phyloP scores from a whole-genome alignment of 2,797 vertebrate genomes.

The Streptopelia turtur region DNA sequence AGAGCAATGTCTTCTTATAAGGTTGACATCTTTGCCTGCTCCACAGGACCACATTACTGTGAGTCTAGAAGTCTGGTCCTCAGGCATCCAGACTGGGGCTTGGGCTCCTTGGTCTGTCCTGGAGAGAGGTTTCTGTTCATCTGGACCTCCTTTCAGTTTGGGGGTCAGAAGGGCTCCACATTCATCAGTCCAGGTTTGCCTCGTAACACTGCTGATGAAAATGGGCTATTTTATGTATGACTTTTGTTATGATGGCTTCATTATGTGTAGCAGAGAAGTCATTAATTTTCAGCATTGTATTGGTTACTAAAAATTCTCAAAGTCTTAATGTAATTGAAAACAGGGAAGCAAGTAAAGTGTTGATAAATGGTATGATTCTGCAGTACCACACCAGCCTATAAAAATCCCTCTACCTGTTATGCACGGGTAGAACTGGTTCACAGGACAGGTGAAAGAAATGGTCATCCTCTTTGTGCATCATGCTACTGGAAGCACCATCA shows the following conservation, averaged over 20 bases:
- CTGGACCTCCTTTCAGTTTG: neutral
- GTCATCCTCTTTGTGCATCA: neutral
- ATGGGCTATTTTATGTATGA: neutral
- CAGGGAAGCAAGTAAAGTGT: neutral
- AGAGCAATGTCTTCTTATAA: neutral
- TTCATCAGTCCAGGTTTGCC: neutral
- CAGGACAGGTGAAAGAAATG: neutral
- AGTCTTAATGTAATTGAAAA: neutral
- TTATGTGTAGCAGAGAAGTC: neutral
- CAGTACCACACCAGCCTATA: neutral
- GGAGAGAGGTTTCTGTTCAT: neutral
- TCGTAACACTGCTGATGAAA: neutral
- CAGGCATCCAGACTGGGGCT: neutral
- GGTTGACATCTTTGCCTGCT: neutral
- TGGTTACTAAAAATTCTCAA: neutral
- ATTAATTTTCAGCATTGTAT: neutral
- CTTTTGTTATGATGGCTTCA: neutral
- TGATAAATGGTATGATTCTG: neutral
- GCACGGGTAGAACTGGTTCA: neutral
- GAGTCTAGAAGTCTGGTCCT: neutral
- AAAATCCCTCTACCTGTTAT: neutral
- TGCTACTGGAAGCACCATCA: neutral
- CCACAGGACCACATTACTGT: neutral
- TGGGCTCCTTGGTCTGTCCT: neutral
- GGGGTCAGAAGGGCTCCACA: neutral